phyloP scores from a whole-genome alignment of 2,888 invertebrate species.

The Rapana venosa region DNA sequence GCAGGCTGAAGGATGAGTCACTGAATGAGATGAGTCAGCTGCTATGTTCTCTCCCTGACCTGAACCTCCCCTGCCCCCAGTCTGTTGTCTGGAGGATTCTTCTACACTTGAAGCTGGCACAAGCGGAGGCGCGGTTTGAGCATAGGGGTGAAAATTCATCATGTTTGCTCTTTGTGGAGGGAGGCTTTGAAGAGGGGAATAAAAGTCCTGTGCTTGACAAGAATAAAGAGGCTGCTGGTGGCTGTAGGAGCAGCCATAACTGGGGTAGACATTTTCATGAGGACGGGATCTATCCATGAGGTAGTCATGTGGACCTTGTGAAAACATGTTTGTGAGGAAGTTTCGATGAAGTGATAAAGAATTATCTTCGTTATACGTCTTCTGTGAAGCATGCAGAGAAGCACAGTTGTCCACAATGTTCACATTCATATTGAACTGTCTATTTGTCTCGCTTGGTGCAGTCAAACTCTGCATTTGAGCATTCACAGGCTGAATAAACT shows the following conservation, averaged over 20 bases:
- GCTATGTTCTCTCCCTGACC: not conserved
- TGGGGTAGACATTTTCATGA: not conserved
- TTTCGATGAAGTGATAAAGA: not conserved
- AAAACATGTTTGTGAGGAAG: conserved; percentile 2
- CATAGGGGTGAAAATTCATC: conserved; percentile 16
- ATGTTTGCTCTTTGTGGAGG: not conserved
- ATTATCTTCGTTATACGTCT: not conserved
- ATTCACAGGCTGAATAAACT: not conserved
- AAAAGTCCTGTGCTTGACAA: not conserved
- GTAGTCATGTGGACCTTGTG: conserved; percentile 17
- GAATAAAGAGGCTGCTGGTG: not conserved
- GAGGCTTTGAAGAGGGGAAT: not conserved
- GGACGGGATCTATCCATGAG: not conserved
- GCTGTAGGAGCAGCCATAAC: not conserved
- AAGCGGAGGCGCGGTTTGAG: not conserved
- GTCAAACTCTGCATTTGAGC: not conserved
- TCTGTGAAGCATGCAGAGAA: not conserved
- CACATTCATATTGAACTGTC: not conserved
- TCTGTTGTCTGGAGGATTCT: not conserved
- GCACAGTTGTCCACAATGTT: not conserved
- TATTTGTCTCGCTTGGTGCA: not conserved
- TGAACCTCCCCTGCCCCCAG: not conserved
- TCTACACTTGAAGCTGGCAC: not conserved
- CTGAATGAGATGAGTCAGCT: no score
- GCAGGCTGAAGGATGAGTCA: no score